Evolutionary conservation across 23 tunicate species (phyloP), one percentile per base, ranked within the genome.

Genomic region (Halocynthia aurantium): DNA sequence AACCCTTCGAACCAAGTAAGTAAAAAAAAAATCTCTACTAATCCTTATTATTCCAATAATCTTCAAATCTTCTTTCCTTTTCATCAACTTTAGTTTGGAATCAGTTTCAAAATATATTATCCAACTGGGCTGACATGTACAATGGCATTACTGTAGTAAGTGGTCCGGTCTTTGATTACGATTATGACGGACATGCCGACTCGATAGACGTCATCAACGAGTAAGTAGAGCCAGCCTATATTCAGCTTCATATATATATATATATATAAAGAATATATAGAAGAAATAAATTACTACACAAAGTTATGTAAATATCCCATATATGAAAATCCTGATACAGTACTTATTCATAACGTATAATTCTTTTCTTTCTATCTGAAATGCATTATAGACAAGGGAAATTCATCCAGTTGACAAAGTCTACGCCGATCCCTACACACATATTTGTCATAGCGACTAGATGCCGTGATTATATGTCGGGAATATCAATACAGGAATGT

Each of bases 131-230:
- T n/a, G 21, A 52, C 7, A 50, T 21, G 20, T 92, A 86, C 80
- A 78, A 82, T 9, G 92, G 92, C n/a, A 69, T 86, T 7, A 57
- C 90, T 69, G 98, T 86, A 6, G 55, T 73, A 50, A 63, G 75
- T 17, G 98, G 98, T 7, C 98, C 98, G 1, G 79, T 60, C 2
- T 92, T 78, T 72, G 98, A 92, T 78, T 86, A 86, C 60, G 76
- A 92, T 62, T 86, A 9, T 22, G 92, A 92, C 57, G 92, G 98
- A 10, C 64, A 63, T 7, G 81, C 88, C 15, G 98, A 92, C 67
- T 60, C 91, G 6, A 77, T 53, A 6, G 85, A 67, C 7, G 64
- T 71, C 57, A 11, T 91, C 20, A 52, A 69, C 61, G 56, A 51
- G 96, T 87, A 69, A 83, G 82, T 69, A 52, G 21, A 62, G n/a